A percentile compares a stretch with the other conserved stretches of the same genome.
phyloP scores from a whole-genome alignment of 2,888 invertebrate genomes.

The Erannis defoliaria region DNA sequence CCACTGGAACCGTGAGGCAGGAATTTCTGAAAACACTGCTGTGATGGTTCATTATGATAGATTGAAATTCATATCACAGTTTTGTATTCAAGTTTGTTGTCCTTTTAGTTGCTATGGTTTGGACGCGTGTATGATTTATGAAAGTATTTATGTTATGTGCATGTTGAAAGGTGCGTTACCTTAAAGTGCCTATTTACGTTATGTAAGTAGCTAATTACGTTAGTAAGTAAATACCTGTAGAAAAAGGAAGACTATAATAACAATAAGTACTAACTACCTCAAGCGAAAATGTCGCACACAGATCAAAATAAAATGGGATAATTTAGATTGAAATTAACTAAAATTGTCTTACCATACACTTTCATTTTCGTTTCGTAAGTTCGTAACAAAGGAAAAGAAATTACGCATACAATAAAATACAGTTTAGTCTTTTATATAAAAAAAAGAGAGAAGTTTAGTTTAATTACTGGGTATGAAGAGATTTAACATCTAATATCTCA shows the following conservation, averaged over 20 bases:
- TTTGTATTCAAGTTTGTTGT: constrained; percentile 38
- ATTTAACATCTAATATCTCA: too few species aligned
- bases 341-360: too few species aligned
- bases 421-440: too few species aligned
- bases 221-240: too few species aligned
- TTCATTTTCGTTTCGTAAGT: not conserved
- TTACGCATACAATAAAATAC: not conserved
- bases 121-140: constrained; percentile 7
- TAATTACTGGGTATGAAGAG: too few species aligned
- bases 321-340: too few species aligned
- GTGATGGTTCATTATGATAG: constrained; percentile 77
- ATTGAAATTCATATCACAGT: constrained; percentile 23
- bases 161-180: not conserved
- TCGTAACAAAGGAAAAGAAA: not conserved
- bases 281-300: too few species aligned
- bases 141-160: not conserved
- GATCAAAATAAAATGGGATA: too few species aligned
- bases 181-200: not conserved
- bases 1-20: constrained; percentile 90
- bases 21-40: constrained; percentile 90
- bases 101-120: constrained; percentile 46
- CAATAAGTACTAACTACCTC: too few species aligned
- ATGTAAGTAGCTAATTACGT: too few species aligned
- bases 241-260: too few species aligned
- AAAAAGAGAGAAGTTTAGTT: too few species aligned